phyloP scores from a whole-genome alignment of 2,888 invertebrate species.

The Oscheius sp. region DNA sequence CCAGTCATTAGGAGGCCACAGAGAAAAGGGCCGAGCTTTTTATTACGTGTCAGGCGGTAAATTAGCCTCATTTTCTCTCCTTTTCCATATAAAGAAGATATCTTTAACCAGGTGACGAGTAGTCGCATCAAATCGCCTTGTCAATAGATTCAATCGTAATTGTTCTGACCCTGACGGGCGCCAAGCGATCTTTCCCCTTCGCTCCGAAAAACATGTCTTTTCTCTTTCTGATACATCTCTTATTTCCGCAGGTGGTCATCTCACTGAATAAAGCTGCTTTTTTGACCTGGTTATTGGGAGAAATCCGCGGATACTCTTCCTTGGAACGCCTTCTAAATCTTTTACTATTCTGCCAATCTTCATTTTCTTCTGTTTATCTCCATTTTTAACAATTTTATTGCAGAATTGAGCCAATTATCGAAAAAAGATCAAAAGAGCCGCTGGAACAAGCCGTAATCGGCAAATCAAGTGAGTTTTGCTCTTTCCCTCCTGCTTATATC shows the following conservation, averaged over 20 bases:
- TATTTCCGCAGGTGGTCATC: neutral
- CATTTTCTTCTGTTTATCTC: neutral
- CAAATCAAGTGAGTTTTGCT: slow-evolving; percentile 31
- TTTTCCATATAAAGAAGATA: neutral
- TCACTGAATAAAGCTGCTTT: no score
- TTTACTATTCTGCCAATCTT: slow-evolving; percentile 30
- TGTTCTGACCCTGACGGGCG: slow-evolving; percentile 29
- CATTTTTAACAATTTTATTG: neutral
- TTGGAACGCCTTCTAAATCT: slow-evolving; percentile 40
- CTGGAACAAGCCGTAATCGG: slow-evolving; percentile 30
- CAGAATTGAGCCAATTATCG: neutral
- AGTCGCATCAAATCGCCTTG: neutral
- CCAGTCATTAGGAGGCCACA: slow-evolving; percentile 15
- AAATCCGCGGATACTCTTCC: slow-evolving; percentile 17
- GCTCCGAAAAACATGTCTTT: neutral
- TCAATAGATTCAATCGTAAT: slow-evolving; percentile 33
- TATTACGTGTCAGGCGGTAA: neutral
- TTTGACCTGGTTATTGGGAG: no score
- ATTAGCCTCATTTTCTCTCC: neutral
- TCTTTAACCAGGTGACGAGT: no score
- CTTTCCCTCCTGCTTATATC: neutral
- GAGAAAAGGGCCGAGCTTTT: slow-evolving; percentile 1
- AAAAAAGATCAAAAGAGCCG: neutral
- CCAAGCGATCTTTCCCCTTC: slow-evolving; percentile 17
- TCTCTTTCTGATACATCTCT: neutral